Base-by-base conservation (phyloP, 2,797 vertebrate genomes). In the Botia almorhae region DNA sequence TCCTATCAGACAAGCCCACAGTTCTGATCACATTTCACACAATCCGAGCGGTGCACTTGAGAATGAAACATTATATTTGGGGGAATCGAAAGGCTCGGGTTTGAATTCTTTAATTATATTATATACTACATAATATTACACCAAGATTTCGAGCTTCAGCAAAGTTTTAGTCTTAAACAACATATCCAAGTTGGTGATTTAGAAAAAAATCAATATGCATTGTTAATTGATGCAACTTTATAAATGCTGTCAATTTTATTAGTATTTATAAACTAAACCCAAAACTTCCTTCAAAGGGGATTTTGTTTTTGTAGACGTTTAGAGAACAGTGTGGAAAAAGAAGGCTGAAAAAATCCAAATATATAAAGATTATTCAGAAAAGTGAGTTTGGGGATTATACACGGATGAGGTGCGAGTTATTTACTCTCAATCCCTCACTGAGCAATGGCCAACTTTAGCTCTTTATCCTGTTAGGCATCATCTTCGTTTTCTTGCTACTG, bases 1-100 rank as follows among this genome's bases (percentile, higher is more conserved):
- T 73, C 29, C 78, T 73, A 80, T 65, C 33, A 2, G 60, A 80
- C 61, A 74, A 68, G 50, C 50, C 17, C 78, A 73, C 61, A 80
- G 74, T 80, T 51, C 78, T 74, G 70, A 80, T 80, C 70, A 74
- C 51, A 74, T 80, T 80, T 80, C 78, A 73, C 48, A 68, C 70
- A 21, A 67, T 56, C 61, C 1, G 16, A 79, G 43, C 5, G 0
- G n/a, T 70, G 11, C 0, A 1, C n/a, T 53, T 16, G 3, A 5
- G 19, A 79, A 29, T 71, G 43, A 63, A 69, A 63, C 46, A 39
- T 78, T 16, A 64, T 43, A 43, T 70, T 64, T 53, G 29, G 2
- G 2, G 1, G 39, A 70, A n/a, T 63, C 46, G 23, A 70, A 78
- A 63, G 5, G 4, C 50, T 63, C 23, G 36, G 12, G 36, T 56